A percentile compares a stretch with the other conserved stretches of the same genome.
These are phyloP conservation scores for Calephelis perditalis DNA, from an alignment of 2,888 invertebrate species.

Conservation along the genomic window DNA sequence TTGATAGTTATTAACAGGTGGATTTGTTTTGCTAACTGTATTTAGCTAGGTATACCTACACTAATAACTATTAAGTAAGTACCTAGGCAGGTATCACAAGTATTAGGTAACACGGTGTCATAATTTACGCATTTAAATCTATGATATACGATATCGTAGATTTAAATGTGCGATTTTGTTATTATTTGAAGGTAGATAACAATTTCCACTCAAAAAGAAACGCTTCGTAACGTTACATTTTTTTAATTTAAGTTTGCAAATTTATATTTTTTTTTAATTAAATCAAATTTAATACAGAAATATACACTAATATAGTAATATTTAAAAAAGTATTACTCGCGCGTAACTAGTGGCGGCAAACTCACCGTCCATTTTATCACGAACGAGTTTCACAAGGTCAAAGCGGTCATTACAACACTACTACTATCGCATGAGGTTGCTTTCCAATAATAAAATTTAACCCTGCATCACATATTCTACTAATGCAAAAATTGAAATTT, in stretches of 20 bases:
- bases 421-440: conserved; percentile 47
- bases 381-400: conserved; percentile 76
- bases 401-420: conserved; percentile 75
- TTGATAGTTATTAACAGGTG: too few relatives aligned
- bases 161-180: too few relatives aligned
- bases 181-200: too few relatives aligned
- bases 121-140: too few relatives aligned
- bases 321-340: background rate
- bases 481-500: background rate
- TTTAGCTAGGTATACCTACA: too few relatives aligned
- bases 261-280: background rate
- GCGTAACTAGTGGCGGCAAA: conserved; percentile 41
- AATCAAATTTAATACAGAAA: background rate
- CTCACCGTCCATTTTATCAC: conserved; percentile 62
- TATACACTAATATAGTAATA: background rate
- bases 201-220: too few relatives aligned
- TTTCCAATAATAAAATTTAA: conserved; percentile 59
- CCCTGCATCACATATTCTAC: conserved; percentile 38
- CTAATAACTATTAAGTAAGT: too few relatives aligned
- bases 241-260: background rate
- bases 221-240: too few relatives aligned
- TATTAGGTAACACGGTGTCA: too few relatives aligned
- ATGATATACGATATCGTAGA: too few relatives aligned
- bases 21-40: too few relatives aligned
- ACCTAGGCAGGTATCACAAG: too few relatives aligned